Percentiles rank a stretch among this genome's conserved stretches.
Evolutionary conservation across 2,888 invertebrate genomes (phyloP).

Genomic region (Synanthedon formicaeformis): DNA sequence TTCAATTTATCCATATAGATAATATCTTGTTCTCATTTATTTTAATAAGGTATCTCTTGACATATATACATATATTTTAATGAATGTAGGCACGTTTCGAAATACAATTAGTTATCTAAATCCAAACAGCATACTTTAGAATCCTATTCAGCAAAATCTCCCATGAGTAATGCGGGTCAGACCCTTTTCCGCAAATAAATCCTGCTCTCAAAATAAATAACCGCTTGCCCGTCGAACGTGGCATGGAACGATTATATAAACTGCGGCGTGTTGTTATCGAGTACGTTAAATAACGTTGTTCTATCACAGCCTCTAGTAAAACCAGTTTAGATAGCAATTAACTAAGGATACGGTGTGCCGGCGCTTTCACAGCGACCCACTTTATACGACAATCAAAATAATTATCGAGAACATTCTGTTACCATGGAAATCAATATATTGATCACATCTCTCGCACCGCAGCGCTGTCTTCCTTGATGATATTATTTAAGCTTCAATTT

Average conservation of each 20-base stretch:
- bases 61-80: not conserved
- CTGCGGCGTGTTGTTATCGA: constrained; percentile 30
- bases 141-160: constrained; percentile 56
- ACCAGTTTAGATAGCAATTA: constrained; percentile 8
- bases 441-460: not conserved
- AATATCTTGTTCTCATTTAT: too few species aligned
- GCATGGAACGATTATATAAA: constrained; percentile 27
- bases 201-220: constrained; percentile 59
- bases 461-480: too few species aligned
- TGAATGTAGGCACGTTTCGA: constrained; percentile 5
- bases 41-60: too few species aligned
- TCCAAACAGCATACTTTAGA: constrained; percentile 49
- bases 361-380: not conserved
- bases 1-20: too few species aligned
- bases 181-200: constrained; percentile 62
- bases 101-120: constrained; percentile 50
- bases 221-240: constrained; percentile 24
- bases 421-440: not conserved
- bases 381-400: not conserved
- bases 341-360: constrained; percentile 9
- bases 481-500: too few species aligned
- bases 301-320: constrained; percentile 12
- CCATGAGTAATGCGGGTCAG: constrained; percentile 61
- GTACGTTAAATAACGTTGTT: constrained; percentile 14
- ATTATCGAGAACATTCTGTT: constrained; percentile 1